A percentile compares a stretch with the other conserved stretches of the same genome.
Evolutionary conservation across 1,140 invertebrate species (phyloP).

Genomic region (Drosophila sulfurigaster): DNA sequence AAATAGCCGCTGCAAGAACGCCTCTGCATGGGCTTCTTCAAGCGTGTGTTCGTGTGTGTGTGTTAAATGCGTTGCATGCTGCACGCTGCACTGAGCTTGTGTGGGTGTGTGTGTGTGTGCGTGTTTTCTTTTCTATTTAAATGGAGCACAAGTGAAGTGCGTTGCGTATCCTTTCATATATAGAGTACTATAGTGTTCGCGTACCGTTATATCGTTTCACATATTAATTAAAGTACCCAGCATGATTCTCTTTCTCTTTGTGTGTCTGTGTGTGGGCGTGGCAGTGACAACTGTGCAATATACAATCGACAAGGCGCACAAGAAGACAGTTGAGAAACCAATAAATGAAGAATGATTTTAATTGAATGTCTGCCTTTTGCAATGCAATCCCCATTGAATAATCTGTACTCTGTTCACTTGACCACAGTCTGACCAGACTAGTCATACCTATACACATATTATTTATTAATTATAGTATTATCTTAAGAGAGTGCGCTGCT

Average conservation of each 20-base stretch:
- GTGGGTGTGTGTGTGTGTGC: slow-evolving; percentile 39
- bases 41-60: slow-evolving; percentile 28
- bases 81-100: neutral
- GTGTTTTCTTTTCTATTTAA: slow-evolving; percentile 81
- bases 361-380: slow-evolving; percentile 50
- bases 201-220: slow-evolving; percentile 58
- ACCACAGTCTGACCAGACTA: neutral
- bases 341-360: slow-evolving; percentile 51
- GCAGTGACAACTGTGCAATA: slow-evolving; percentile 22
- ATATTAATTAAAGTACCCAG: slow-evolving; percentile 73
- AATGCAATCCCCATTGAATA: neutral
- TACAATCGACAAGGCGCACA: slow-evolving; percentile 8
- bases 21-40: slow-evolving; percentile 13
- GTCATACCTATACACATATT: neutral
- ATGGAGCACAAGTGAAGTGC: slow-evolving; percentile 82
- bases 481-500: neutral
- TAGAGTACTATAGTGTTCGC: slow-evolving; percentile 12
- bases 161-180: slow-evolving; percentile 64
- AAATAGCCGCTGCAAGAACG: slow-evolving; percentile 70
- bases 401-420: neutral
- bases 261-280: slow-evolving; percentile 1
- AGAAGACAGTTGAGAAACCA: slow-evolving; percentile 23
- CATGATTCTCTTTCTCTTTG: neutral
- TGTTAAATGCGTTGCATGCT: slow-evolving; percentile 11
- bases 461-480: neutral